Evolutionary conservation across 2,113 vertebrate genomes (phyloP), one percentile per base, ranked within the genome.

Genomic region (Macroglossus sobrinus): DNA sequence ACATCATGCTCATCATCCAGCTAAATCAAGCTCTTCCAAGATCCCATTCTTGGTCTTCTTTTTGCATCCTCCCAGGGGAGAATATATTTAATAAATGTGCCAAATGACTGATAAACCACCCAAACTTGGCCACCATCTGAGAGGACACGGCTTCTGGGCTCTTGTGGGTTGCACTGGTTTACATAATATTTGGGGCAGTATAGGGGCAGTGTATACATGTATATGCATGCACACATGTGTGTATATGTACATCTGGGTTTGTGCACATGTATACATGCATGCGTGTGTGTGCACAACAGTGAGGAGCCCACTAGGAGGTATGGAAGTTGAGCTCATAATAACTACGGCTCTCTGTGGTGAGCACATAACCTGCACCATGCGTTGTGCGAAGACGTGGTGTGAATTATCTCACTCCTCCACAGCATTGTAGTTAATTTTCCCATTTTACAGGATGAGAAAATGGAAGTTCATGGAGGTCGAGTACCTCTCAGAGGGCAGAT

Each of bases 331-430:
- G 61, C 57, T 71, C 45, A 1, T 33, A 19, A 3, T 7, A 43
- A 33, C 2, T 2, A 8, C 24, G 11, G 76, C 35, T 61, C 16
- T 24, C 4, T 3, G 16, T 14, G 1, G 21, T 0, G 33, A 82
- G 61, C 40, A 24, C 28, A 4, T 2, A 13, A 38, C 35, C 47
- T 0, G 57, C 35, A 22, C 33, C 9, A 12, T 0, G 38, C 38
- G 0, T 1, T 1, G 16, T 33, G 33, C 6, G 5, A 14, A n/a
- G 40, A 50, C 9, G 3, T 3, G 13, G 72, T 57, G 47, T 12
- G 68, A 35, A 47, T 26, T 1, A 26, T 43, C 89, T n/a, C 55
- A 7, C 45, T 33, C 24, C 66, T 57, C 50, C 64, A 64, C 30
- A 33, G 76, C 18, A 4, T 0, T 22, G 35, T 0, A 8, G n/a